Evolutionary conservation across 1,140 invertebrate species (phyloP), one percentile per base, ranked within the genome.

Genomic region (Musca domestica): DNA sequence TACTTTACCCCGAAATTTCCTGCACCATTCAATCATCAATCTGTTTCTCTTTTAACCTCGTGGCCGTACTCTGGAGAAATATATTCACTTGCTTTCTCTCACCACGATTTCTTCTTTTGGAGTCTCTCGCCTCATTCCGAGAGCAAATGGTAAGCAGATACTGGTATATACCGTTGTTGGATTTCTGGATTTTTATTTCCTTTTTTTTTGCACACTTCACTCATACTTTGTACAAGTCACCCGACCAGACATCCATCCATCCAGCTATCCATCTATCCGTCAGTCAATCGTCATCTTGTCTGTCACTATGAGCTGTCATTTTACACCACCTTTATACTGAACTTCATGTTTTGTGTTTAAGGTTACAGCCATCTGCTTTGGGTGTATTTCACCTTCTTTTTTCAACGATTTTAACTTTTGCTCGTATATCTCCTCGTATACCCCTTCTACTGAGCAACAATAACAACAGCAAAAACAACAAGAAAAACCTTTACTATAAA

Each of bases 271-370:
- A 64, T 47, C 63, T 49, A 48, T 49, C 63, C 63, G 41, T 64
- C 58, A 68, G 48, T 64, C 67, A 63, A 61, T 61, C 56, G 56
- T 61, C 56, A 61, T 61, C 56, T 34, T 61, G 56, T 64, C 63
- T 69, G 63, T 69, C 67, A 61, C 67, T 69, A 52, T 66, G 51
- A 56, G 67, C 67, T 69, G 56, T 61, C 56, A 61, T 61, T 61
- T 61, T 61, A 61, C 56, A 61, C 56, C 56, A 61, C 34, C 27
- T 61, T 61, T 61, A 61, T 61, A 34, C 56, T 61, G 27, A 34
- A 61, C 56, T 61, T 61, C 56, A 61, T 61, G 56, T 61, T 61
- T 61, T 61, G 27, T 61, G 56, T 34, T 41, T 61, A 61, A 61
- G 56, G 56, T 61, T 61, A 61, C 56, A 61, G 41, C 34, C 9